phyloP scores from a whole-genome alignment of 2,797 vertebrate genomes.

The Acropternis orthonyx region DNA sequence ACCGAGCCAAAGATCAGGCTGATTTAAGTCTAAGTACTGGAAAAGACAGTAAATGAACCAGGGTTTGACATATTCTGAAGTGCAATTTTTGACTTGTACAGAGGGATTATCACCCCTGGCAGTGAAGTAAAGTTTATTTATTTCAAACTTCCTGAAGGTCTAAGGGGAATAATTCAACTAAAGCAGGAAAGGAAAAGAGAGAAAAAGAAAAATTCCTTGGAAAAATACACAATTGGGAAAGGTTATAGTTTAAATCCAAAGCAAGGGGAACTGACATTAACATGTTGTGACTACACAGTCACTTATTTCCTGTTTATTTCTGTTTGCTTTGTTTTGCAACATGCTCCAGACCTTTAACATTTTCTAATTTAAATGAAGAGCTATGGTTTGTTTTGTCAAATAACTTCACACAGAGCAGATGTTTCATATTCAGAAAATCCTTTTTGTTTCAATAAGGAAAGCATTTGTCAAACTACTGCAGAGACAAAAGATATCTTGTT shows the following conservation, averaged over 20 bases:
- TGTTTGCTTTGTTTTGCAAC: constrained; percentile 17
- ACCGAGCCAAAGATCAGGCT: background rate
- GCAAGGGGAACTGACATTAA: background rate
- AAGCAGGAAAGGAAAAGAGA: background rate
- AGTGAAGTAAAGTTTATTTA: background rate
- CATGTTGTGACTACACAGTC: background rate
- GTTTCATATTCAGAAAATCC: background rate
- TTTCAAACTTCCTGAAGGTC: background rate
- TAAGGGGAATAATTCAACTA: background rate
- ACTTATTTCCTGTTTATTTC: constrained; percentile 45
- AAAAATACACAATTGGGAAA: background rate
- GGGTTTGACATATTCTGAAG: background rate
- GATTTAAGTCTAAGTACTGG: background rate
- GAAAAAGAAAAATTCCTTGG: background rate
- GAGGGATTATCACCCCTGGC: background rate
- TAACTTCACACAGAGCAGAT: background rate
- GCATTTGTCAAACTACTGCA: background rate
- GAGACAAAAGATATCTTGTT: background rate
- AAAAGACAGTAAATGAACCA: background rate
- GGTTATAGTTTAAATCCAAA: background rate
- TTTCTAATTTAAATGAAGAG: background rate
- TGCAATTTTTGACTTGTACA: background rate
- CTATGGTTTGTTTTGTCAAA: background rate
- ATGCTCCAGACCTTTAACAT: background rate
- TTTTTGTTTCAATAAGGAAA: background rate